Evolutionary conservation across 2,797 vertebrate genomes (phyloP).

Genomic region (Paratrypauchen microcephalus): DNA sequence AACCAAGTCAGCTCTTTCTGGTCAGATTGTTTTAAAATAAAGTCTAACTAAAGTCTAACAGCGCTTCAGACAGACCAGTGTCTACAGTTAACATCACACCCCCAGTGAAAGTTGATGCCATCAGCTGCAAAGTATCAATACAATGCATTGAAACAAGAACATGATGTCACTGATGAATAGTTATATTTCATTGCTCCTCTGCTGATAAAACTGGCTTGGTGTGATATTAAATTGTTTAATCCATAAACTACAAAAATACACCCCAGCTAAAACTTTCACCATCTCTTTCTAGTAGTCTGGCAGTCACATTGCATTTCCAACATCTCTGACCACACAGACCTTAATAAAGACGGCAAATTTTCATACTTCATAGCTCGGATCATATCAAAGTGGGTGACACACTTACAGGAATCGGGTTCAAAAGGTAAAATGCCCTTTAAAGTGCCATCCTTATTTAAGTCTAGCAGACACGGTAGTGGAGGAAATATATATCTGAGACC

Average conservation of each 20-base stretch:
- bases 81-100: too few relatives aligned
- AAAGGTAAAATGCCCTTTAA: conserved; percentile 57
- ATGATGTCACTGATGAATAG: neutral
- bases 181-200: neutral
- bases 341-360: conserved; percentile 53
- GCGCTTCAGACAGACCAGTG: too few relatives aligned
- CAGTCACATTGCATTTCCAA: conserved; percentile 29
- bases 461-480: conserved; percentile 15
- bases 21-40: too few relatives aligned
- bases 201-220: neutral
- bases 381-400: conserved; percentile 51
- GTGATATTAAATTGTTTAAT: neutral
- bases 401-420: conserved; percentile 55
- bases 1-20: too few relatives aligned
- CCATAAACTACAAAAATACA: neutral
- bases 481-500: conserved; percentile 26
- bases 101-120: too few relatives aligned
- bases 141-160: neutral
- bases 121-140: too few relatives aligned
- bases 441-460: conserved; percentile 27
- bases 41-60: too few relatives aligned
- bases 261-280: neutral
- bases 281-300: neutral
- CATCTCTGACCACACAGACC: conserved; percentile 36
- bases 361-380: conserved; percentile 43